Conservation (phyloP, 2,797 vertebrate genomes). For the Garrulus glandarius region DNA sequence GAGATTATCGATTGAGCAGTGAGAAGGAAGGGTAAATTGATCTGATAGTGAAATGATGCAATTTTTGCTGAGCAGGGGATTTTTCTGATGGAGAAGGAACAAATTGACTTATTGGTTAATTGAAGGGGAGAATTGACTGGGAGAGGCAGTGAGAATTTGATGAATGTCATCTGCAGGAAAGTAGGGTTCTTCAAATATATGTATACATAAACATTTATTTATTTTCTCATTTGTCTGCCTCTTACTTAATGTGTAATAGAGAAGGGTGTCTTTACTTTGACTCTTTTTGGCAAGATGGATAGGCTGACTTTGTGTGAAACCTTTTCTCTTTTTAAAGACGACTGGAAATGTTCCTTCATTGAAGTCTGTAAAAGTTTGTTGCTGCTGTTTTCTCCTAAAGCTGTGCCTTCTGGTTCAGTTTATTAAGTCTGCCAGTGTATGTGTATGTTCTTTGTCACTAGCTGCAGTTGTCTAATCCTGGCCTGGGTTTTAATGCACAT, state of each 20-base stretch:
- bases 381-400: not conserved
- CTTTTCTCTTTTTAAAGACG: not conserved
- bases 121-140: slow-evolving; percentile 22
- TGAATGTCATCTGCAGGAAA: not conserved
- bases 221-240: not conserved
- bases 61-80: slow-evolving; percentile 41
- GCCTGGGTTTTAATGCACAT: not conserved
- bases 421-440: not conserved
- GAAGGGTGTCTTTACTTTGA: not conserved
- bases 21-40: slow-evolving; percentile 7
- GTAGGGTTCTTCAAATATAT: not conserved
- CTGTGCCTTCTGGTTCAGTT: not conserved
- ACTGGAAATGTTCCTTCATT: not conserved
- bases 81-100: not conserved
- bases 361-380: not conserved
- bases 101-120: slow-evolving; percentile 52
- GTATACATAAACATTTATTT: not conserved
- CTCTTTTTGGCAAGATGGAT: not conserved
- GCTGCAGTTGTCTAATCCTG: not conserved
- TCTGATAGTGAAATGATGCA: not conserved
- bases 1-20: not conserved
- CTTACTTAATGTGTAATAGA: not conserved
- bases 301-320: not conserved
- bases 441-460: not conserved
- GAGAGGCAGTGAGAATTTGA: not conserved